A percentile compares a stretch with the other conserved stretches of the same genome.
Evolutionary conservation across 1,140 invertebrate genomes (phyloP).

Genomic region (Andrena cerasifolii): DNA sequence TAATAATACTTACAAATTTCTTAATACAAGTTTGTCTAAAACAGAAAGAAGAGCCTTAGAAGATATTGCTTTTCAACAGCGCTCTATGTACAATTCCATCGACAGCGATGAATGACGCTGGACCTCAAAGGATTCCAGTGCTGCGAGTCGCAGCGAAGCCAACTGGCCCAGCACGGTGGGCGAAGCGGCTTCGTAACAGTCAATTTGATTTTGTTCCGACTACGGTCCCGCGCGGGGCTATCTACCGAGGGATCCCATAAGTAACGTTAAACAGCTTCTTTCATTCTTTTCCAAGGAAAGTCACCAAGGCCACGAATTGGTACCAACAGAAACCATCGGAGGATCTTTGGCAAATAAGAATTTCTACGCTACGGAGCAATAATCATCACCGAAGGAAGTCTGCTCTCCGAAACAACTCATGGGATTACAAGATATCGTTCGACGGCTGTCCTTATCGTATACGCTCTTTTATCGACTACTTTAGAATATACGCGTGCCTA

Average conservation of each 20-base stretch:
- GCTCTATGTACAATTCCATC: conserved; percentile 26
- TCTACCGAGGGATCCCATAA: neutral
- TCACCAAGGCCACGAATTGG: no score
- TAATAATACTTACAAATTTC: conserved; percentile 39
- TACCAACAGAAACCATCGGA: no score
- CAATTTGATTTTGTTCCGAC: no score
- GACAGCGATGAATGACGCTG: neutral
- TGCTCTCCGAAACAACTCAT: no score
- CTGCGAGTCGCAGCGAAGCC: no score
- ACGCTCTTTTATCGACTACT: conserved; percentile 1
- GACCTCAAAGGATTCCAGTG: conserved; percentile 19
- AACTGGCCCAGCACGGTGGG: no score
- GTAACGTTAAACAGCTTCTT: neutral
- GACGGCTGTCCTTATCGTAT: conserved; percentile 1
- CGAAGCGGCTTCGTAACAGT: no score
- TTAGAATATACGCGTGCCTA: neutral
- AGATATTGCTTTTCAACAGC: conserved; percentile 23
- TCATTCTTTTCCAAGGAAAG: no score
- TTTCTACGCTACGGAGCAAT: no score
- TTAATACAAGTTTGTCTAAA: conserved; percentile 6
- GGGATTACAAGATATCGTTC: neutral
- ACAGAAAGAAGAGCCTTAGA: neutral
- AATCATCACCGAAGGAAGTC: no score
- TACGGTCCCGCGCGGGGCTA: neutral
- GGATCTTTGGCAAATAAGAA: no score